phyloP scores from a whole-genome alignment of 2,888 invertebrate genomes.

The Andrena camellia region DNA sequence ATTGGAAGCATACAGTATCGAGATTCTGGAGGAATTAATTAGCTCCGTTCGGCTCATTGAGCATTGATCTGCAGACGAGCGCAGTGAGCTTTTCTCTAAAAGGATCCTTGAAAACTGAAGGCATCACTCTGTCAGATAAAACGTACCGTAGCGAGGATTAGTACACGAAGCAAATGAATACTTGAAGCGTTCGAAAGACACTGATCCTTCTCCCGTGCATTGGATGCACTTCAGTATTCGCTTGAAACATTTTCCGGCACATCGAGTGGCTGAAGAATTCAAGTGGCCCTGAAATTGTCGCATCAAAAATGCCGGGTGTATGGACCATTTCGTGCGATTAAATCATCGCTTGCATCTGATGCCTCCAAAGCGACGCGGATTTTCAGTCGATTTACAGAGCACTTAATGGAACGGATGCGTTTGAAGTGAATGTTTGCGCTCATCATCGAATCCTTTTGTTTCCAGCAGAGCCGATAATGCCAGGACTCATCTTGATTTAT shows the following conservation, averaged over 20 bases:
- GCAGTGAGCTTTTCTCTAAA: background rate
- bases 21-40: no score
- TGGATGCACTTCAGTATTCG: background rate
- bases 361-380: constrained; percentile 55
- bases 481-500: constrained; percentile 38
- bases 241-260: background rate
- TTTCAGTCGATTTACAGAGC: constrained; percentile 67
- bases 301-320: constrained; percentile 49
- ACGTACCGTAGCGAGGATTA: constrained; percentile 14
- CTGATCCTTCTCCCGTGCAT: background rate
- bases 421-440: constrained; percentile 55
- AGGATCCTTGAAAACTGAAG: constrained; percentile 1
- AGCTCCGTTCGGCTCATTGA: no score
- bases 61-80: background rate
- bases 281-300: constrained; percentile 51
- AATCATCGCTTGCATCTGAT: constrained; percentile 52
- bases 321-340: constrained; percentile 53
- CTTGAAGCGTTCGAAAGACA: background rate
- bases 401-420: constrained; percentile 58
- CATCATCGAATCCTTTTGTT: constrained; percentile 53
- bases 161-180: constrained; percentile 1
- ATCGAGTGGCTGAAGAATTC: constrained; percentile 23
- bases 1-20: no score
- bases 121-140: background rate
- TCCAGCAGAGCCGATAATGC: constrained; percentile 30